Evolutionary conservation across 2,797 vertebrate genomes (phyloP), one percentile per base, ranked within the genome.

Genomic region (Monodelphis domestica): DNA sequence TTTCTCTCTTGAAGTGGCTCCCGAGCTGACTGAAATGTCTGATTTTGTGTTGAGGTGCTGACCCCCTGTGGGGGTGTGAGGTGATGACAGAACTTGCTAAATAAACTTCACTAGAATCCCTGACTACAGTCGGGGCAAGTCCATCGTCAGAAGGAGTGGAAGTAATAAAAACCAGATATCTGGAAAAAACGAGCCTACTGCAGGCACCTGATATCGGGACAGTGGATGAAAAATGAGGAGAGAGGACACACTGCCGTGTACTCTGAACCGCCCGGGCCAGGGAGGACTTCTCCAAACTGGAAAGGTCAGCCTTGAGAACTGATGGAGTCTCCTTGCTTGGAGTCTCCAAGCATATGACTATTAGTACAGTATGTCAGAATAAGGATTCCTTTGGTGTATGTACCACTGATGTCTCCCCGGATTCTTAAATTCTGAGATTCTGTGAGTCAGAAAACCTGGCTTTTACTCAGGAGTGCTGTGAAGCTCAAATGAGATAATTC

Each of bases 1-100:
- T 84, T 84, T 50, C 21, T 50, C 70, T 45, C 38, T 84, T 12
- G 38, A 84, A 17, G 38, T 78, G 21, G 70, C 28, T 84, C 9
- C 38, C 38, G 26, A 50, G 38, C 70, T 84, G 70, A 84, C 38
- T 45, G 70, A 45, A 84, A 84, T 84, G 84, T 84, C 38, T 45
- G 38, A 93, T 84, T 30, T 55, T 53, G 54, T 30, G 84, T 89
- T 87, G n/a, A 50, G 54, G 57, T 78, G 78, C 93, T 90, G 93
- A 57, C 91, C 87, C 38, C 95, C 89, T 94, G 89, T 78, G 90
- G 95, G 88, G 51, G 87, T 78, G 53, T n/a, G 87, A 12, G 78
- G 57, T 29, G 38, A 4, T 57, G 54, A 29, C 50, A 53, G 50
- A 52, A 53, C 29, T 53, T 78, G 26, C 38, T 84, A 84, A 45